Base-by-base conservation (phyloP, 2,888 invertebrate genomes). In the Rhogogaster chlorosoma region DNA sequence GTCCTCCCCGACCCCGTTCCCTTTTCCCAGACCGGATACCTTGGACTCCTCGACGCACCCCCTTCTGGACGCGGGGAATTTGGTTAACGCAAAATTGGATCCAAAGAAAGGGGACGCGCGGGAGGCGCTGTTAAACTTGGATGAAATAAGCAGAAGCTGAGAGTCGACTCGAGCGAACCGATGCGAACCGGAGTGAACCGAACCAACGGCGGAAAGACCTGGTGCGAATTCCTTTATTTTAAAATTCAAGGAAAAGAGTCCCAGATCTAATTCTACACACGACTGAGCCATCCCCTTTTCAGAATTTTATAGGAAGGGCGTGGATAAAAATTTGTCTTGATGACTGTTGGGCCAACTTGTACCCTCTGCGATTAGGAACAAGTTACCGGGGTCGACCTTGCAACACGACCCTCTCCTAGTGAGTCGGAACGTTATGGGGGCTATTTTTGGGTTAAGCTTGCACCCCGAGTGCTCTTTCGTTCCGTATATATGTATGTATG, bases 31-130 rank as follows among this genome's bases (percentile, higher is more conserved):
- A 73, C 71, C 71, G 71, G 71, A 77, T 77, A 77, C 53, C 53
- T 77, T 77, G 77, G 77, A 77, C 77, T 53, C 29, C 18, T 77
- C 49, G 53, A 45, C 29, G 49, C 49, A 26, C 32, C 53, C 77
- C 49, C 80, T 61, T 38, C 57, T 80, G 80, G 80, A 57, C 57
- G 80, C 80, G 61, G 80, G 57, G 80, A 80, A 80, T 80, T 80
- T 80, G 80, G 80, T 80, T 80, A 80, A 80, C 80, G 80, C 29
- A 80, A 80, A 80, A 80, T 80, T 80, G 80, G 80, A 80, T 80
- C 57, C 57, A 38, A 57, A 80, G 80, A 80, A 80, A 80, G 80
- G 80, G 61, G 80, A 57, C 80, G 57, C 80, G 80, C n/a, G 80
- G 80, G 61, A 57, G 80, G 80, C 38, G 49, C 80, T 61, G 80